Evolutionary conservation across 2,113 vertebrate genomes (phyloP), one percentile per base, ranked within the genome.

Genomic region (Camelus dromedarius): DNA sequence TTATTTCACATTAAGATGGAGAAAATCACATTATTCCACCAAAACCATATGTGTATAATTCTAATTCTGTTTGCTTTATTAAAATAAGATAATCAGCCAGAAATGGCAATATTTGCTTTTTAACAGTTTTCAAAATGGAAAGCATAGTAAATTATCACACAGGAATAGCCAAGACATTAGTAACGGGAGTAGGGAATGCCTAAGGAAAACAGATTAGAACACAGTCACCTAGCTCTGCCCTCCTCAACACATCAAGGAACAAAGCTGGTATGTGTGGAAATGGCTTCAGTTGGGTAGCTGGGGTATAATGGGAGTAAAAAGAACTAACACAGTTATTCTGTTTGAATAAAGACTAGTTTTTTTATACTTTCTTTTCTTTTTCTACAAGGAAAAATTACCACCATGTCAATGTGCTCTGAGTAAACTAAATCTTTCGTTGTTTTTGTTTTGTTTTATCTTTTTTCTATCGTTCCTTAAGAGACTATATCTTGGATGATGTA

Each of bases 81-180:
- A 87, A 95, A 94, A 58, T 90, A 81, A 73, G 67, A 30, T 26
- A 32, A 69, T 46, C 24, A 91, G 1, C 6, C 32, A 76, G 24
- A 85, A 93, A 64, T 56, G 48, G 9, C 5, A 76, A 72, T 92
- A 87, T 79, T 93, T 97, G 35, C 24, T 73, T 85, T 87, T 38
- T n/a, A 87, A 92, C 24, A 69, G 48, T 48, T 93, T 88, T 66
- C 10, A 76, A 83, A 87, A 13, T 69, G 70, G 5, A 85, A 94
- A 64, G 72, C 12, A 26, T 11, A 64, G 52, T 56, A 79, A 96
- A 84, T 60, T 62, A 84, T 46, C 38, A 48, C 38, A 46, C 8
- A 92, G n/a, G 38, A 60, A 93, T 20, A 89, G 46, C 13, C 77
- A 83, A 90, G 28, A 79, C 8, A 62, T 76, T 4, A 60, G 46